Conservation (phyloP, 2,113 vertebrate genomes). For the Hemiscyllium ocellatum region DNA sequence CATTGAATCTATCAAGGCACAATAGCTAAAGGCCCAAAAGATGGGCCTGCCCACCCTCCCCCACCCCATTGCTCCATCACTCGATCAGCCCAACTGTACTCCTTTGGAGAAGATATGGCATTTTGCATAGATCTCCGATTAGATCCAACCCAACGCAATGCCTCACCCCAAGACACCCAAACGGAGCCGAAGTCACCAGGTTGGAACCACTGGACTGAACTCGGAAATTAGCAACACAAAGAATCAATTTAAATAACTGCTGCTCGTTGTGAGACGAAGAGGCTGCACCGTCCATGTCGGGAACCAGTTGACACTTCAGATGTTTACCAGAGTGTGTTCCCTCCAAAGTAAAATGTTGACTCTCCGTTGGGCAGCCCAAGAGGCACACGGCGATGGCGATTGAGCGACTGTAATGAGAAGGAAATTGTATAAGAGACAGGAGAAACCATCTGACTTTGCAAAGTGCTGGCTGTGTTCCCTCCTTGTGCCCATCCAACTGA, state of each 20-base stretch:
- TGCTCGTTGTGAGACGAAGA: background rate
- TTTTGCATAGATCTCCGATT: background rate
- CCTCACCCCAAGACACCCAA: background rate
- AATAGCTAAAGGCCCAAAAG: background rate
- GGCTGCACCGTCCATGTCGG: background rate
- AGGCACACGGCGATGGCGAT: too few relatives aligned
- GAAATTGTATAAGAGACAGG: background rate
- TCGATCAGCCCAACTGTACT: background rate
- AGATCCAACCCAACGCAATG: background rate
- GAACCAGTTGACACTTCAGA: background rate
- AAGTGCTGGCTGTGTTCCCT: background rate
- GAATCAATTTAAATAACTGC: background rate
- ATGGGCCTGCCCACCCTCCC: background rate
- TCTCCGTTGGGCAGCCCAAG: background rate
- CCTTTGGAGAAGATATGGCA: background rate
- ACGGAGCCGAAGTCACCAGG: background rate
- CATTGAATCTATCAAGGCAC: background rate
- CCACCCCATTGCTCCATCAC: background rate
- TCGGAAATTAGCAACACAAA: background rate
- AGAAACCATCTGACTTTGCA: too few relatives aligned
- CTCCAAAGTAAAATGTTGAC: background rate
- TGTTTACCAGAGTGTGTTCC: background rate
- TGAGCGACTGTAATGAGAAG: background rate
- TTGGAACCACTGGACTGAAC: background rate
- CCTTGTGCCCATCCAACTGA: background rate